A percentile compares a stretch with the other conserved stretches of the same genome.
Evolutionary conservation across 2,888 invertebrate species (phyloP).

Genomic region (Folsomia candida): DNA sequence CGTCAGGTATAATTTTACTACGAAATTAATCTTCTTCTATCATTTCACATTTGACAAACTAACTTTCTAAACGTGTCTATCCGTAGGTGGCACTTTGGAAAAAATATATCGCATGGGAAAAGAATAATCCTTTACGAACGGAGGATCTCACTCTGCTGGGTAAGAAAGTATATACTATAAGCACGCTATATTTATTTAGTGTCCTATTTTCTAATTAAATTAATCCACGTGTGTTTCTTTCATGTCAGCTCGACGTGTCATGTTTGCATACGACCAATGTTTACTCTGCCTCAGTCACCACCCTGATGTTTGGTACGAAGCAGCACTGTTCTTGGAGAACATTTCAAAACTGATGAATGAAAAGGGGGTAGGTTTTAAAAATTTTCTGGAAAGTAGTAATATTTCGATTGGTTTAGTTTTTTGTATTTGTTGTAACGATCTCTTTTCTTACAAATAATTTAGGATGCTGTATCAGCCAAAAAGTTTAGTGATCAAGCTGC

Average conservation of each 20-base stretch:
- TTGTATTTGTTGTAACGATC: conserved; percentile 2
- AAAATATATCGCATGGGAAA: conserved; percentile 96
- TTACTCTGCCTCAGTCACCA: conserved; percentile 93
- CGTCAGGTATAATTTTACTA: conserved; percentile 69
- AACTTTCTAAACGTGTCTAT: background rate
- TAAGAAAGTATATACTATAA: no score
- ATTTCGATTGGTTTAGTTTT: conserved; percentile 11
- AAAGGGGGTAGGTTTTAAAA: conserved; percentile 74
- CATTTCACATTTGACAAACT: background rate
- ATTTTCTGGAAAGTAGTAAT: conserved; percentile 2
- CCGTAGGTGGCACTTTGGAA: conserved; percentile 94
- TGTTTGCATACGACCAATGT: conserved; percentile 98
- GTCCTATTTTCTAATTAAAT: no score
- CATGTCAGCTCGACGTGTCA: conserved; percentile 89
- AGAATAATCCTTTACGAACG: conserved; percentile 89
- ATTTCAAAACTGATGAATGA: conserved; percentile 90
- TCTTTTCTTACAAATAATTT: conserved; percentile 31
- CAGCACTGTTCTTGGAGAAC: conserved; percentile 92
- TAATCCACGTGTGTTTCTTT: no score
- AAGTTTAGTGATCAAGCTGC: conserved; percentile 92
- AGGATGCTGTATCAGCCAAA: conserved; percentile 91
- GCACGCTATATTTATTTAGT: no score
- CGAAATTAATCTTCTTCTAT: background rate
- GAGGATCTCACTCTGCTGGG: conserved; percentile 93
- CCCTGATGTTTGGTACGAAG: conserved; percentile 99